Conservation (phyloP, 2,113 vertebrate species). For the Ramphastos sulfuratus region DNA sequence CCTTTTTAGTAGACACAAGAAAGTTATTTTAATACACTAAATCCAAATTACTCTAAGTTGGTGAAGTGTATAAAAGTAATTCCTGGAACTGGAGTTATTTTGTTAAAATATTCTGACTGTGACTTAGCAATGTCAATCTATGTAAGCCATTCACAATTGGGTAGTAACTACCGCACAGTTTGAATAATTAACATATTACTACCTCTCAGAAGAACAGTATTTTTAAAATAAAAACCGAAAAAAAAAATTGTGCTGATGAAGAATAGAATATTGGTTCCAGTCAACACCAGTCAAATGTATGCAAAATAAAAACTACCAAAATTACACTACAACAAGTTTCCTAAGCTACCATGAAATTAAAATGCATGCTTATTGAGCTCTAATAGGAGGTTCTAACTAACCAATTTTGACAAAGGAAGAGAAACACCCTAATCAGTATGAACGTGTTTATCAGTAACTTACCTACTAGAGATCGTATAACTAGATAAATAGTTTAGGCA, state of each 20-base stretch:
- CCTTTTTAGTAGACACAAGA: neutral
- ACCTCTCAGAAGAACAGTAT: neutral
- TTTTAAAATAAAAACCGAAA: neutral
- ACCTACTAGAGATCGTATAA: neutral
- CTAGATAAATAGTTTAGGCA: neutral
- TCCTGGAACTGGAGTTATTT: neutral
- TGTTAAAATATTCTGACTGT: neutral
- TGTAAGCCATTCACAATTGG: neutral
- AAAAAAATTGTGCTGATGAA: neutral
- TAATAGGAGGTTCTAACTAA: neutral
- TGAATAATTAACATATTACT: neutral
- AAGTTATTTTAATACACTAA: neutral
- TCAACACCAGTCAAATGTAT: neutral
- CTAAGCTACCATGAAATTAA: neutral
- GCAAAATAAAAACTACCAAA: neutral
- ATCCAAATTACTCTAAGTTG: neutral
- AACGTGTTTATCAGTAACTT: neutral
- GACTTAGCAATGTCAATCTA: neutral
- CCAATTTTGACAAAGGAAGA: neutral
- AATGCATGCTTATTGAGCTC: neutral
- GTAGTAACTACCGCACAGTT: neutral
- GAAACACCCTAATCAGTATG: neutral
- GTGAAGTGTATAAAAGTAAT: neutral
- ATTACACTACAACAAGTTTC: neutral
- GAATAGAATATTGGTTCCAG: neutral